Conservation (phyloP, 2,113 vertebrate genomes). For the Bucco capensis region DNA sequence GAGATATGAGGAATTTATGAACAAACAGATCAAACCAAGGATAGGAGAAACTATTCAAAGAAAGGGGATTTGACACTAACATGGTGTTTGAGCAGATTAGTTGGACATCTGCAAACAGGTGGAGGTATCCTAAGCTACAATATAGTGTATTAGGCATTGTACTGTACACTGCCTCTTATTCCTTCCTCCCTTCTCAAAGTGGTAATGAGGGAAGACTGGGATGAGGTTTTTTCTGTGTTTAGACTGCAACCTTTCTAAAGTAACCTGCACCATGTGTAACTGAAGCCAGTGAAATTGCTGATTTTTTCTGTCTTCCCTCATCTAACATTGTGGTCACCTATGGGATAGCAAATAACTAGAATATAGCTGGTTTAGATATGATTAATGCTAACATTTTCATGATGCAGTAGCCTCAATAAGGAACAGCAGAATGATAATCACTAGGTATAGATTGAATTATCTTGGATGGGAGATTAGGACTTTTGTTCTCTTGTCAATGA, state of each 20-base stretch:
- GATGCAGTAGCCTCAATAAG: background rate
- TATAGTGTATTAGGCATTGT: background rate
- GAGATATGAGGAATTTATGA: background rate
- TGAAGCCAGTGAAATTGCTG: background rate
- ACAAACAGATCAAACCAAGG: background rate
- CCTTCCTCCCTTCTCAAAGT: background rate
- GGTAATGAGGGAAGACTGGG: background rate
- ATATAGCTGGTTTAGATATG: background rate
- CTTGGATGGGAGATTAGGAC: background rate
- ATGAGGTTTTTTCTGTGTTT: background rate
- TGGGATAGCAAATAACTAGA: background rate
- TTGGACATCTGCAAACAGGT: background rate
- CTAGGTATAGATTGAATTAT: background rate
- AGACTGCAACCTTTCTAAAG: background rate
- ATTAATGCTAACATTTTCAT: background rate
- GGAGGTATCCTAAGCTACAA: background rate
- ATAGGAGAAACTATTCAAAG: background rate
- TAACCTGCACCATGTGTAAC: background rate
- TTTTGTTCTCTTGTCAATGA: background rate
- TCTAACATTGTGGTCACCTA: fast-evolving
- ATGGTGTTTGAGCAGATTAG: background rate
- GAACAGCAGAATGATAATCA: background rate
- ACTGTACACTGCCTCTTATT: background rate
- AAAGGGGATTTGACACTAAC: background rate
- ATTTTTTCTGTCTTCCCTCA: background rate